These are phyloP conservation scores for Cremastinae sp. DNA, from an alignment of 2,888 invertebrate genomes.

Conservation along the genomic window DNA sequence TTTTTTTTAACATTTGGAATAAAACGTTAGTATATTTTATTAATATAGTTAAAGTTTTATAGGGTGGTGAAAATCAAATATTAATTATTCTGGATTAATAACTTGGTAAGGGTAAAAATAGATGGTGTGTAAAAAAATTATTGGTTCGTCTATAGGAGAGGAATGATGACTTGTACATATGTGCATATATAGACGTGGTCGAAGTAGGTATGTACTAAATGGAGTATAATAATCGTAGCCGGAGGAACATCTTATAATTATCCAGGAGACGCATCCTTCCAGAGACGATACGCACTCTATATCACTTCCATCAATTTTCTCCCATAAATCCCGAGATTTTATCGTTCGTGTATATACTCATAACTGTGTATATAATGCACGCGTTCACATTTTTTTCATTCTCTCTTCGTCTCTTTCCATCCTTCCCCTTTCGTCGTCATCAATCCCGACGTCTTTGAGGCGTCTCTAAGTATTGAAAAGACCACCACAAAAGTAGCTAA, in stretches of 20 bases:
- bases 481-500: slow-evolving; percentile 20
- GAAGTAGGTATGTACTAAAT: slow-evolving; percentile 34
- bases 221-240: slow-evolving; percentile 53
- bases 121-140: too few relatives aligned
- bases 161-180: slow-evolving; percentile 19
- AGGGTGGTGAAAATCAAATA: too few relatives aligned
- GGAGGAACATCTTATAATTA: slow-evolving; percentile 47
- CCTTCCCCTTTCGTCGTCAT: neutral
- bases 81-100: too few relatives aligned
- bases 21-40: too few relatives aligned
- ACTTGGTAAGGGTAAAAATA: too few relatives aligned
- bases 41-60: too few relatives aligned
- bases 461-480: slow-evolving; percentile 1
- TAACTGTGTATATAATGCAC: too few relatives aligned
- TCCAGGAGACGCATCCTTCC: slow-evolving; percentile 33
- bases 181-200: slow-evolving; percentile 52
- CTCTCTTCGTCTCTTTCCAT: neutral
- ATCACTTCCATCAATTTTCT: slow-evolving; percentile 41
- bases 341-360: slow-evolving; percentile 6
- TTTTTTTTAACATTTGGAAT: too few relatives aligned
- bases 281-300: neutral
- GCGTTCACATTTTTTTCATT: neutral
- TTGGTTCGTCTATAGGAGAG: too few relatives aligned
- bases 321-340: slow-evolving; percentile 31
- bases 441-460: slow-evolving; percentile 9